Evolutionary conservation across 1,140 invertebrate species (phyloP).

Genomic region (Palaemon carinicauda): DNA sequence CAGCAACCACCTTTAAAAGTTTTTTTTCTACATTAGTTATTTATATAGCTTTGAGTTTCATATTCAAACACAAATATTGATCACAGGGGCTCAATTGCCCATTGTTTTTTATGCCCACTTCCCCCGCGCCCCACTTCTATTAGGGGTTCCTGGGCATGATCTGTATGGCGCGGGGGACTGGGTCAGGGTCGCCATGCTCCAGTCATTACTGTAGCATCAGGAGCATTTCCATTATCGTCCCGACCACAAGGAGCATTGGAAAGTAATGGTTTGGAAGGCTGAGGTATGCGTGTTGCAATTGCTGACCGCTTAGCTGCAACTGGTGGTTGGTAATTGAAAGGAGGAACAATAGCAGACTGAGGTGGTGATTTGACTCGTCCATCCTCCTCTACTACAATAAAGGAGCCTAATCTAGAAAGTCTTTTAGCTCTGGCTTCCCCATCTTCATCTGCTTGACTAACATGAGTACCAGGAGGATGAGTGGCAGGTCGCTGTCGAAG

Average conservation of each 20-base stretch:
- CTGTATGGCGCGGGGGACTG: conserved; percentile 24
- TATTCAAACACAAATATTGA: conserved; percentile 30
- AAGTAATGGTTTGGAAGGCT: conserved; percentile 54
- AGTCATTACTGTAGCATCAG: conserved; percentile 32
- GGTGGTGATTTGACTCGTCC: conserved; percentile 60
- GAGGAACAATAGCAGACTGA: conserved; percentile 68
- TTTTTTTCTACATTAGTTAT: conserved; percentile 7
- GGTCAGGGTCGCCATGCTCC: conserved; percentile 48
- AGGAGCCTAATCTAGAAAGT: conserved; percentile 68
- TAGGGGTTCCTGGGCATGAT: conserved; percentile 39
- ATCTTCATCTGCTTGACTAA: conserved; percentile 27
- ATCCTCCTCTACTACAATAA: conserved; percentile 65
- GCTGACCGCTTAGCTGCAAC: conserved; percentile 33
- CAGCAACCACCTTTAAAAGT: conserved; percentile 17
- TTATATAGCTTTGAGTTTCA: conserved; percentile 25
- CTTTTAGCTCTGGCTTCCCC: conserved; percentile 62
- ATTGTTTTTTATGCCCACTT: conserved; percentile 13
- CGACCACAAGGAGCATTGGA: conserved; percentile 51
- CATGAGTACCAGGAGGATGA: conserved; percentile 37
- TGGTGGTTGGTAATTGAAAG: conserved; percentile 69
- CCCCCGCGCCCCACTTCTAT: conserved; percentile 33
- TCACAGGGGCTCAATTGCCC: conserved; percentile 32
- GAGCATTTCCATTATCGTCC: conserved; percentile 59
- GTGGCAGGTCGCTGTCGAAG: conserved; percentile 44
- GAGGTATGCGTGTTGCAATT: conserved; percentile 57